A percentile compares a stretch with the other conserved stretches of the same genome.
phyloP scores from a whole-genome alignment of 2,888 invertebrate genomes.

The Rhorus exstirpatorius region DNA sequence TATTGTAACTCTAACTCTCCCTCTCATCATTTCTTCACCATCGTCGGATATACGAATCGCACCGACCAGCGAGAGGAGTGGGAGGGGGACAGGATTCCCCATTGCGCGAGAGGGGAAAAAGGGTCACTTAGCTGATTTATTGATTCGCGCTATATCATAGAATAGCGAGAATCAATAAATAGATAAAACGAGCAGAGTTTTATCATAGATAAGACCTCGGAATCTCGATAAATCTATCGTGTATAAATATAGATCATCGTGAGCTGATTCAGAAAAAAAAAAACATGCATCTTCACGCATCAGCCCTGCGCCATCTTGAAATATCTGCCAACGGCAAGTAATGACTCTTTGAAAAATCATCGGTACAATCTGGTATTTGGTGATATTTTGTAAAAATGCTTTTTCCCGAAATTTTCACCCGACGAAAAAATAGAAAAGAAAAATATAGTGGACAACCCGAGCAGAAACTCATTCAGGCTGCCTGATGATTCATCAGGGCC shows the following conservation, averaged over 20 bases:
- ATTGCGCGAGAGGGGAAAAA: neutral
- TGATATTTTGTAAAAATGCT: neutral
- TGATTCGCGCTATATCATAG: neutral
- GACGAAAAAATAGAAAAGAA: neutral
- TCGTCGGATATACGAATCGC: slow-evolving; percentile 50
- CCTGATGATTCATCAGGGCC: too few relatives aligned
- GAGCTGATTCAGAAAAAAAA: too few relatives aligned
- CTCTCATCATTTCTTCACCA: slow-evolving; percentile 27
- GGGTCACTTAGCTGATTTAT: slow-evolving; percentile 48
- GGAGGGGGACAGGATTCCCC: slow-evolving; percentile 2
- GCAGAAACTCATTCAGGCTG: too few relatives aligned
- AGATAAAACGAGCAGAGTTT: too few relatives aligned
- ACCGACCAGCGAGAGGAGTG: too few relatives aligned
- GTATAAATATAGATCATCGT: neutral
- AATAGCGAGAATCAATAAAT: too few relatives aligned
- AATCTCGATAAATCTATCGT: neutral
- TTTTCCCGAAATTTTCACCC: neutral
- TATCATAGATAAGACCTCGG: too few relatives aligned
- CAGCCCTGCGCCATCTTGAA: too few relatives aligned
- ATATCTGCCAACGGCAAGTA: too few relatives aligned
- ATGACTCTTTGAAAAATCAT: too few relatives aligned
- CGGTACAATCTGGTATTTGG: neutral
- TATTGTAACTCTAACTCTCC: slow-evolving; percentile 2
- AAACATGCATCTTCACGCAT: too few relatives aligned
- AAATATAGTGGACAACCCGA: too few relatives aligned